These are phyloP conservation scores for Aulostomus chinensis DNA, from an alignment of 2,797 vertebrate genomes.

Conservation along the genomic window DNA sequence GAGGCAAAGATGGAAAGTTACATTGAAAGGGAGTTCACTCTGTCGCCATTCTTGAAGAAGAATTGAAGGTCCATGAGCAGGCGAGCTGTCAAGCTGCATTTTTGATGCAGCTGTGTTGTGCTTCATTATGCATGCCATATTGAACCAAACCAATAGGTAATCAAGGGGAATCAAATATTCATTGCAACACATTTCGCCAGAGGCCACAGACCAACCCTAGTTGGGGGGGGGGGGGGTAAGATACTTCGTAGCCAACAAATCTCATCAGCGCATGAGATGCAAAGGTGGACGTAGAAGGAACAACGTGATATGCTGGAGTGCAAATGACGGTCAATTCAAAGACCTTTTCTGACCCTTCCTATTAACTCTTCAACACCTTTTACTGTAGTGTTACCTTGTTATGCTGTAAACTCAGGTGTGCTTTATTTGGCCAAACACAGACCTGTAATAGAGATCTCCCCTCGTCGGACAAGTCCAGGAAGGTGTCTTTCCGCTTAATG, in stretches of 20 bases:
- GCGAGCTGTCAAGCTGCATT: slow-evolving; percentile 29
- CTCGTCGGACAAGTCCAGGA: slow-evolving; percentile 9
- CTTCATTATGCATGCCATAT: slow-evolving; percentile 71
- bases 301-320: neutral
- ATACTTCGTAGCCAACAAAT: slow-evolving; percentile 33
- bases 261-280: slow-evolving; percentile 1
- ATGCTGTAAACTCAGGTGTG: slow-evolving; percentile 4
- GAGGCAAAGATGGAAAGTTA: slow-evolving; percentile 22
- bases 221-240: too few species aligned
- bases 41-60: neutral
- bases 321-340: slow-evolving; percentile 5
- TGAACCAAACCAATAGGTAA: slow-evolving; percentile 69
- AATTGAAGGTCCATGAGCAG: slow-evolving; percentile 3
- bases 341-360: too few species aligned
- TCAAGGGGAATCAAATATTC: slow-evolving; percentile 76
- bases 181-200: slow-evolving; percentile 55
- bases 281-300: too few species aligned
- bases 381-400: too few species aligned
- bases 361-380: too few species aligned
- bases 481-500: slow-evolving; percentile 17
- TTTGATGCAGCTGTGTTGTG: slow-evolving; percentile 32
- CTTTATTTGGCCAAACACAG: slow-evolving; percentile 2
- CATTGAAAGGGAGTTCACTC: neutral
- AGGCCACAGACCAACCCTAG: slow-evolving; percentile 27
- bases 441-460: slow-evolving; percentile 16